Evolutionary conservation across 2,113 vertebrate species (phyloP), one percentile per base, ranked within the genome.

Genomic region (Cacatua alba): DNA sequence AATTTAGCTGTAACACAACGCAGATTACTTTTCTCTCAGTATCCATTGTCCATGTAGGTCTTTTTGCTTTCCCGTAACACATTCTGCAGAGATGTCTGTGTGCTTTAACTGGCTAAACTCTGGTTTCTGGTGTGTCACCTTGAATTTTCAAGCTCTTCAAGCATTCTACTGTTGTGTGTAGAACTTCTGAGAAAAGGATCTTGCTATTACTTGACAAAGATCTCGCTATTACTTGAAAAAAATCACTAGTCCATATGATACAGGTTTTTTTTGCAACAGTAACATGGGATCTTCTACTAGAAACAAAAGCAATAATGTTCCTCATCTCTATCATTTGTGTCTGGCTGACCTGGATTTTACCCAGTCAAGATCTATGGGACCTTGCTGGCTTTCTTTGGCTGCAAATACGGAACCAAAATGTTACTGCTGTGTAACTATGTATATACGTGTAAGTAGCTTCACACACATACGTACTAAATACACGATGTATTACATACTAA

Each of bases 301-400:
- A 82, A 96, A 96, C 95, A 95, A 94, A 94, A 98, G 98, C 98
- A 98, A 98, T 98, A 98, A 98, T 86, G 60, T 95, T 95, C 89
- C 75, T 95, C n/a, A 17, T 86, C 83, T 94, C 68, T 91, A 59
- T 92, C 94, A 79, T 83, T 82, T 94, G 79, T 91, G 43, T 90
- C 81, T 37, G 59, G 78, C 97, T 94, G 91, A 91, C 74, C 92
- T 70, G 96, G 85, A 52, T 95, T 90, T 96, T 83, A 77, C 79
- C 91, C 83, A 33, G 71, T 33, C 57, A 24, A 14, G 57, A 55
- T 43, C 72, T 85, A 0, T 76, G 82, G 82, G 71, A 86, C 60
- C 90, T 91, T 88, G 88, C 82, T 95, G 71, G 49, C 85, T 90
- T 90, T 88, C 92, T 71, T 65, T 93, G 93, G 95, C 95, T 95